A percentile compares a stretch with the other conserved stretches of the same genome.
phyloP scores from a whole-genome alignment of 92 coral and sea anemone genomes.

The Blastomussa wellsi region DNA sequence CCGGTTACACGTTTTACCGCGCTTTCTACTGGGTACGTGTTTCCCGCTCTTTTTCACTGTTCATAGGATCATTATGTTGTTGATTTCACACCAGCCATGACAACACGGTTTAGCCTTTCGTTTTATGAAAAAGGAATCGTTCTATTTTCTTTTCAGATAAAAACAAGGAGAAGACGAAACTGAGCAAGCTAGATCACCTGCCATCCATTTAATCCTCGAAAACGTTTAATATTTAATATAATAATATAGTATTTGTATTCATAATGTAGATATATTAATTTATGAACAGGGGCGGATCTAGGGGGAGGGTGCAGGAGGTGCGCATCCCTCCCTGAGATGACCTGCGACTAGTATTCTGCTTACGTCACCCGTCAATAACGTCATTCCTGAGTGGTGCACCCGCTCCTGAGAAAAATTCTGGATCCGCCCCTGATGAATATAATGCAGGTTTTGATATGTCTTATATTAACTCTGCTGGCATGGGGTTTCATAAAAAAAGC shows the following conservation, averaged over 20 bases:
- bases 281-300: too few relatives aligned
- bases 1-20: background rate
- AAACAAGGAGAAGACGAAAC: conserved; percentile 81
- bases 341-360: too few relatives aligned
- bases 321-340: too few relatives aligned
- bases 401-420: too few relatives aligned
- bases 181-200: conserved; percentile 85
- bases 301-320: too few relatives aligned
- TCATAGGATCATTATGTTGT: background rate
- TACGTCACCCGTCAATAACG: too few relatives aligned
- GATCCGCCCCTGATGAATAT: too few relatives aligned
- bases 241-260: conserved; percentile 5
- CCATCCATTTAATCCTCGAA: conserved; percentile 72
- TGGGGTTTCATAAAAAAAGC: background rate
- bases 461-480: background rate
- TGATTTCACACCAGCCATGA: background rate
- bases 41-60: background rate
- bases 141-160: conserved; percentile 59
- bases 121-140: background rate
- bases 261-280: background rate
- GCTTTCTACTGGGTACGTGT: background rate
- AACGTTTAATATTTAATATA: background rate
- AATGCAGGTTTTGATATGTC: background rate
- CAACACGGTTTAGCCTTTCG: background rate
- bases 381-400: too few relatives aligned